Evolutionary conservation across 2,888 invertebrate genomes (phyloP), one percentile per base, ranked within the genome.

Genomic region (Andrena marginata): DNA sequence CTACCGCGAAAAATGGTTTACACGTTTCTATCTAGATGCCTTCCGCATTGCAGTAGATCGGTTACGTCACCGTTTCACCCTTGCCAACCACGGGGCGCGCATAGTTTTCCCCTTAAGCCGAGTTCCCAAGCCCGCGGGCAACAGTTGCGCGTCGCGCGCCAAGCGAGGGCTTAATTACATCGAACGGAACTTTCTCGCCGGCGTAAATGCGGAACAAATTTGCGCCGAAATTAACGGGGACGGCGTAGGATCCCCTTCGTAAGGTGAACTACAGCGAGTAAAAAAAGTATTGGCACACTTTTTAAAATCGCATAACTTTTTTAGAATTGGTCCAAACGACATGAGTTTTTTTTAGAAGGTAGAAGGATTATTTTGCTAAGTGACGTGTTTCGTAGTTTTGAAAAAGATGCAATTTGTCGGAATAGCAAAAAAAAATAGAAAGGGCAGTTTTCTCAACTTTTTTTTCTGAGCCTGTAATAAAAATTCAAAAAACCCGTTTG

Each of bases 1-100:
- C 75, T 35, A 42, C n/a, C 62, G 29, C 29, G 65, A 13, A 35
- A 77, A 74, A 65, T 54, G 54, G 63, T 76, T 72, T 76, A 49
- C 76, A 33, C 75, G n/a, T 56, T 63, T 20, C 35, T 49, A 35
- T 16, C 26, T 49, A 35, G 20, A 54, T 51, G 49, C 42, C 78
- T 70, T 82, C 87, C 87, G 87, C 87, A 88, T 85, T 88, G 88
- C 88, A 88, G 80, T 86, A 84, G 76, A 77, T 79, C 72, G 65
- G 65, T 87, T 88, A 78, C 87, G 87, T 88, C 88, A 88, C 77
- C 62, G 69, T 82, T 72, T 78, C 64, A 75, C 79, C 76, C 77
- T 69, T 81, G 86, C 79, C 87, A 82, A 79, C 63, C 51, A 75
- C 42, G 26, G 70, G 67, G 56, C 23, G 31, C 71, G 31, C 65